Evolutionary conservation across 1,140 invertebrate species (phyloP).

Genomic region (Polypedilum pembai): DNA sequence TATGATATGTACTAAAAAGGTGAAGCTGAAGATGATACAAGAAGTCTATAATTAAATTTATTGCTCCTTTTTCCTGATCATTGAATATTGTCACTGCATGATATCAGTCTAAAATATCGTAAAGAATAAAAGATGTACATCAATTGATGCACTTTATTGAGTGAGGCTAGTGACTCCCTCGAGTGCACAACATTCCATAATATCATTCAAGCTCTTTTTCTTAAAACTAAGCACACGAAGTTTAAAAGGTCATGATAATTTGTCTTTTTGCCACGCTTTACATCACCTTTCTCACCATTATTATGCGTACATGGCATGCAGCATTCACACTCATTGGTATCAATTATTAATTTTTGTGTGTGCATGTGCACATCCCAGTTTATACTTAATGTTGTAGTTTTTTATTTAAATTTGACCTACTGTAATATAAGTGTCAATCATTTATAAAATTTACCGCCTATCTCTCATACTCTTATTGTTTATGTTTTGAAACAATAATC

Average conservation of each 20-base stretch:
- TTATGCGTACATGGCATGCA: conserved; percentile 5
- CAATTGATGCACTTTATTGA: too few relatives aligned
- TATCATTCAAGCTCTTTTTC: too few relatives aligned
- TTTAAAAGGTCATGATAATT: neutral
- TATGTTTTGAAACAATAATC: too few relatives aligned
- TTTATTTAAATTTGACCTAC: conserved; percentile 1
- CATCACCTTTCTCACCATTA: neutral
- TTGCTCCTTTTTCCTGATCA: too few relatives aligned
- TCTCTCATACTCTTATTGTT: neutral
- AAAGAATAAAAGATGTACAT: too few relatives aligned
- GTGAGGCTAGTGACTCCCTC: too few relatives aligned
- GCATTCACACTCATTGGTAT: neutral
- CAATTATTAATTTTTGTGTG: neutral
- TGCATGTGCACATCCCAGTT: neutral
- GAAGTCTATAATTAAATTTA: too few relatives aligned
- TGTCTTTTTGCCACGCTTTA: neutral
- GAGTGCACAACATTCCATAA: neutral
- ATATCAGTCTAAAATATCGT: too few relatives aligned
- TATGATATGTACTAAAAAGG: too few relatives aligned
- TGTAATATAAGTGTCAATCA: neutral
- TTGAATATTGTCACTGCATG: too few relatives aligned
- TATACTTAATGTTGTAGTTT: neutral
- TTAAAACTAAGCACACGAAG: too few relatives aligned
- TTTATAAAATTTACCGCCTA: neutral
- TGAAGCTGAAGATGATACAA: too few relatives aligned